Percentiles rank a stretch among this genome's conserved stretches.
phyloP scores from a whole-genome alignment of 1,140 invertebrate species.

The Temnothorax longispinosus region DNA sequence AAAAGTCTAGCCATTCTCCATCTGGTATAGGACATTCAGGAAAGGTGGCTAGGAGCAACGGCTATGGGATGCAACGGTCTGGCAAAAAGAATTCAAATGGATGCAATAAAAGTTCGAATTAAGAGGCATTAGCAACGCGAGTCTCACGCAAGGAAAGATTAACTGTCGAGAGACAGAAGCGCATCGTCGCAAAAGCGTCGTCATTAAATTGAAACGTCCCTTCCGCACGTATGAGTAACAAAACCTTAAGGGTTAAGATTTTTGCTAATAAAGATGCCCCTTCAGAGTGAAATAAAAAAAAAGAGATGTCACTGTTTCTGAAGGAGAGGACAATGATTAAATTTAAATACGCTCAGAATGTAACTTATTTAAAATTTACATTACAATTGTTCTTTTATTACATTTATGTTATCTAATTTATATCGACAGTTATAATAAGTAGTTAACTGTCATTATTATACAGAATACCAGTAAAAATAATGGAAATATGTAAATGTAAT shows the following conservation, averaged over 20 bases:
- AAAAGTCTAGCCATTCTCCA: slow-evolving; percentile 70
- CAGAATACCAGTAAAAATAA: not conserved
- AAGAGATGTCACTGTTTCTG: not conserved
- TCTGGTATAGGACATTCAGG: slow-evolving; percentile 61
- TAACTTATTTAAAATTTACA: slow-evolving; percentile 2
- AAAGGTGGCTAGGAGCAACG: slow-evolving; percentile 42
- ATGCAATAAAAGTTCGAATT: slow-evolving; percentile 53
- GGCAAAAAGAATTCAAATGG: slow-evolving; percentile 13
- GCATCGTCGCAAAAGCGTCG: not conserved
- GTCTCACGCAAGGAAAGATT: not conserved
- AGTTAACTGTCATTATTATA: not conserved
- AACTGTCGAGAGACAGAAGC: slow-evolving; percentile 24
- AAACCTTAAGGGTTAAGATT: not conserved
- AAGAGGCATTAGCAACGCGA: slow-evolving; percentile 32
- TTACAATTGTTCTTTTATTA: not conserved
- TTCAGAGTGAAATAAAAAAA: not conserved
- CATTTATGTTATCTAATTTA: not conserved
- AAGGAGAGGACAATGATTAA: not conserved
- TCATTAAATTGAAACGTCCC: not conserved
- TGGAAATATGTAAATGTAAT: not conserved
- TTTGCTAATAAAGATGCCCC: slow-evolving; percentile 12
- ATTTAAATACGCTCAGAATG: not conserved
- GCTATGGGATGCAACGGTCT: slow-evolving; percentile 15
- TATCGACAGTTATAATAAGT: not conserved
- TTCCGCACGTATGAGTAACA: not conserved